Conservation (phyloP, 2,888 invertebrate genomes). For the Petrophora chlorosata region DNA sequence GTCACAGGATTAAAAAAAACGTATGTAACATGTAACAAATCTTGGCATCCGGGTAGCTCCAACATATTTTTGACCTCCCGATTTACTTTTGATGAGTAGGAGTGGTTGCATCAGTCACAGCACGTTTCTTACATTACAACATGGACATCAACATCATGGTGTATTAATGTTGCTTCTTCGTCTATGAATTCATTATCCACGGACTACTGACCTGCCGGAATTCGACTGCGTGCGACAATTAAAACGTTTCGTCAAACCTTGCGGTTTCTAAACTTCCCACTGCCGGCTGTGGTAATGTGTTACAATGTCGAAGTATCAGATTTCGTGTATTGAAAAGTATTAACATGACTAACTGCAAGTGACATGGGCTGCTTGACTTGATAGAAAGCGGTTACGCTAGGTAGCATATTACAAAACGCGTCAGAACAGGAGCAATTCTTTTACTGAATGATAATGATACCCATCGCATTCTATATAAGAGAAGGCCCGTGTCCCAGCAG, state of each 20-base stretch:
- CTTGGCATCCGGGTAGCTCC: neutral
- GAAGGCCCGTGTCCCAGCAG: no score
- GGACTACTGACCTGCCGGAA: slow-evolving; percentile 58
- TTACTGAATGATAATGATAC: no score
- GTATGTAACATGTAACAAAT: no score
- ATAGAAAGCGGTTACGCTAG: slow-evolving; percentile 2
- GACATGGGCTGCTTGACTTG: neutral
- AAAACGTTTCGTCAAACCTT: slow-evolving; percentile 61
- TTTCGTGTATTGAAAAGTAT: slow-evolving; percentile 1
- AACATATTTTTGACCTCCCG: slow-evolving; percentile 5
- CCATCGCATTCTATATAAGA: no score
- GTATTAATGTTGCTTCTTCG: slow-evolving; percentile 36
- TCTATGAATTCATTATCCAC: slow-evolving; percentile 60
- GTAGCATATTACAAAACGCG: neutral
- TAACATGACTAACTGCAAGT: slow-evolving; percentile 9
- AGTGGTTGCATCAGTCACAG: slow-evolving; percentile 39
- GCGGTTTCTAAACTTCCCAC: slow-evolving; percentile 62
- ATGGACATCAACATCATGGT: slow-evolving; percentile 35
- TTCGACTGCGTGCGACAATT: slow-evolving; percentile 64
- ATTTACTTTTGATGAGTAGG: slow-evolving; percentile 37
- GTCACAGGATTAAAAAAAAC: no score
- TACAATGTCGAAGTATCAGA: slow-evolving; percentile 8
- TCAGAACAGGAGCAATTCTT: neutral
- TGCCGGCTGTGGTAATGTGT: slow-evolving; percentile 38
- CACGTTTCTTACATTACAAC: slow-evolving; percentile 27